Conservation (phyloP, 2,888 invertebrate genomes). For the Eristalis arbustorum region DNA sequence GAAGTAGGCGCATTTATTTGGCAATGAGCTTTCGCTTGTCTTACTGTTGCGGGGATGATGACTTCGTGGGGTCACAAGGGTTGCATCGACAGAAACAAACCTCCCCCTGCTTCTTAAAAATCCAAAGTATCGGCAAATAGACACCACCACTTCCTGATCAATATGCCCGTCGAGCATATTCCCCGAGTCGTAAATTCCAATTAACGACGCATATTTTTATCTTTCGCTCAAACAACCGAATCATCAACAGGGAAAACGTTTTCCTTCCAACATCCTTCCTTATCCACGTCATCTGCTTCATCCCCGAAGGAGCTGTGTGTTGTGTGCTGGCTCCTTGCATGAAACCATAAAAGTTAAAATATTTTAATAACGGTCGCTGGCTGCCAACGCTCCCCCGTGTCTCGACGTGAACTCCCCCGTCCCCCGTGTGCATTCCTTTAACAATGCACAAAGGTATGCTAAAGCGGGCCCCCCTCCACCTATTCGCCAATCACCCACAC, state of each 20-base stretch:
- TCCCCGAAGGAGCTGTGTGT: slow-evolving; percentile 27
- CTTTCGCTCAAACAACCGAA: slow-evolving; percentile 15
- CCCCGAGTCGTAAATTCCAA: slow-evolving; percentile 61
- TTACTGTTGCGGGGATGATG: too few species aligned
- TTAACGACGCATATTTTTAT: slow-evolving; percentile 66
- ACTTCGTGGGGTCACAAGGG: too few species aligned
- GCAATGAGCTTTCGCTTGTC: not conserved
- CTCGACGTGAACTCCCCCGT: not conserved
- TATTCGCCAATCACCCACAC: not conserved
- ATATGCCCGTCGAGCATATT: slow-evolving; percentile 42
- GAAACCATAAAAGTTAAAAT: slow-evolving; percentile 70
- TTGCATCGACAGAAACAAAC: too few species aligned
- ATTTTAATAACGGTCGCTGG: slow-evolving; percentile 68
- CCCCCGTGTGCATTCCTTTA: slow-evolving; percentile 76
- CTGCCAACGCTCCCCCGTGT: slow-evolving; percentile 3
- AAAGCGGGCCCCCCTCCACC: slow-evolving; percentile 71
- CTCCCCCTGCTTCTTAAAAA: too few species aligned
- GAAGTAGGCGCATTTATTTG: not conserved
- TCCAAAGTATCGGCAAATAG: too few species aligned
- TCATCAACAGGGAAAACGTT: slow-evolving; percentile 38
- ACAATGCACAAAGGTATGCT: slow-evolving; percentile 80
- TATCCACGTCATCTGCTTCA: slow-evolving; percentile 13
- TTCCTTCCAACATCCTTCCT: not conserved
- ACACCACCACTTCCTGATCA: slow-evolving; percentile 38
- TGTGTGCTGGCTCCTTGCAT: slow-evolving; percentile 23